Percentiles rank a stretch among this genome's conserved stretches.
These are phyloP conservation scores for Alfaro cultratus DNA, from an alignment of 2,797 vertebrate species.

Conservation along the genomic window DNA sequence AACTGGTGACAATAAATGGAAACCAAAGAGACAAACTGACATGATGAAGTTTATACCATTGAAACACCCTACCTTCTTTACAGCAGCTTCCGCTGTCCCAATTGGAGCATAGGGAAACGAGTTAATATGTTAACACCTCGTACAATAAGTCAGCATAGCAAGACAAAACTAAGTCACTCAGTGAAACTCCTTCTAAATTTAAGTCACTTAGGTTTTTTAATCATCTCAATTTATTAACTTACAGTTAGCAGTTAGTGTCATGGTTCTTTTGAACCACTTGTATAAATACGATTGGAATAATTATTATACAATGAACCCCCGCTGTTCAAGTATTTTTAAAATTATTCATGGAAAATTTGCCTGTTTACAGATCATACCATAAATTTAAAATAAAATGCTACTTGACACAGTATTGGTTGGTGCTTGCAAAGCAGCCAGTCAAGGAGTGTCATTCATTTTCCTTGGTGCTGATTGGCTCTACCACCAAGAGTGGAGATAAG, in stretches of 20 bases:
- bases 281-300: background rate
- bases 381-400: background rate
- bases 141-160: constrained; percentile 45
- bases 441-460: background rate
- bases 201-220: no score
- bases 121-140: constrained; percentile 68
- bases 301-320: background rate
- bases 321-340: background rate
- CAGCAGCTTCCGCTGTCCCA: constrained; percentile 59
- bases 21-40: constrained; percentile 34
- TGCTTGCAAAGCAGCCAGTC: background rate
- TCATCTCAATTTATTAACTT: background rate
- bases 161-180: constrained; percentile 42
- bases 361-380: background rate
- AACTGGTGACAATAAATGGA: background rate
- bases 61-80: constrained; percentile 71
- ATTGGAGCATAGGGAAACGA: constrained; percentile 62
- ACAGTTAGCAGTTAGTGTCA: background rate
- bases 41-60: constrained; percentile 44
- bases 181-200: background rate
- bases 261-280: background rate
- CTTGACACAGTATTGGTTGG: background rate
- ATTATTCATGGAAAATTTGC: background rate
- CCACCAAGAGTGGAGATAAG: no score
- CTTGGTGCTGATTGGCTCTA: background rate